These are phyloP conservation scores for Tiaroga cobitis DNA, from an alignment of 2,797 vertebrate species.

Conservation along the genomic window DNA sequence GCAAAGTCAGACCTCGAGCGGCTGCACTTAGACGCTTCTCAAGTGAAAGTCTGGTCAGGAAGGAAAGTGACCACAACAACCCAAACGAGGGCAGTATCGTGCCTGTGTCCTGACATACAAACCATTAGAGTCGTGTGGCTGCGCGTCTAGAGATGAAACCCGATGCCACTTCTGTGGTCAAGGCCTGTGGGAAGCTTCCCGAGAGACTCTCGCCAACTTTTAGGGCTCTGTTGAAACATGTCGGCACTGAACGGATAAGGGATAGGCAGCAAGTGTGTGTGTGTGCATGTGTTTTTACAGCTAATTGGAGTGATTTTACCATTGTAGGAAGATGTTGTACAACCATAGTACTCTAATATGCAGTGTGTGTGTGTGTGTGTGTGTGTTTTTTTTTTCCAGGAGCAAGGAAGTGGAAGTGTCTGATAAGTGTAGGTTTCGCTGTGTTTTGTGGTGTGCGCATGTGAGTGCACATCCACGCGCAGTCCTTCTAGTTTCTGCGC, in stretches of 20 bases:
- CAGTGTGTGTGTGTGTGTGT: neutral
- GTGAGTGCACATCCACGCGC: neutral
- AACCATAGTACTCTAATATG: neutral
- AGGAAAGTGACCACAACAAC: constrained; percentile 45
- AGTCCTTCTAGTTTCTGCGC: constrained; percentile 25
- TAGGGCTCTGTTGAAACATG: constrained; percentile 32
- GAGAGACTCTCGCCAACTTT: constrained; percentile 32
- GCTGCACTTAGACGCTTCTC: constrained; percentile 27
- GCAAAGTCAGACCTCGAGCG: neutral
- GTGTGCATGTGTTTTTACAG: constrained; percentile 28
- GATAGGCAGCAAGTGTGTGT: constrained; percentile 8
- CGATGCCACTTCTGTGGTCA: constrained; percentile 41
- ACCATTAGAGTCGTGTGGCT: constrained; percentile 27
- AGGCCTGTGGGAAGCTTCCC: constrained; percentile 32
- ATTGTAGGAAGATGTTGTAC: constrained; percentile 15
- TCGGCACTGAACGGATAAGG: constrained; percentile 6
- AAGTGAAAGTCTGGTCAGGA: constrained; percentile 36
- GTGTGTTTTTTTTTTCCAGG: neutral
- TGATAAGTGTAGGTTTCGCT: neutral
- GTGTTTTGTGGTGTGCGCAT: neutral
- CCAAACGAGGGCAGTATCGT: constrained; percentile 36
- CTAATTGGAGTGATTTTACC: constrained; percentile 36
- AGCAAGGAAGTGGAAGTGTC: neutral
- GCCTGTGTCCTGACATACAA: constrained; percentile 27
- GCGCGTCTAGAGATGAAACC: constrained; percentile 31